Base-by-base conservation (phyloP, 2,113 vertebrate species). In the Pungitius pungitius region DNA sequence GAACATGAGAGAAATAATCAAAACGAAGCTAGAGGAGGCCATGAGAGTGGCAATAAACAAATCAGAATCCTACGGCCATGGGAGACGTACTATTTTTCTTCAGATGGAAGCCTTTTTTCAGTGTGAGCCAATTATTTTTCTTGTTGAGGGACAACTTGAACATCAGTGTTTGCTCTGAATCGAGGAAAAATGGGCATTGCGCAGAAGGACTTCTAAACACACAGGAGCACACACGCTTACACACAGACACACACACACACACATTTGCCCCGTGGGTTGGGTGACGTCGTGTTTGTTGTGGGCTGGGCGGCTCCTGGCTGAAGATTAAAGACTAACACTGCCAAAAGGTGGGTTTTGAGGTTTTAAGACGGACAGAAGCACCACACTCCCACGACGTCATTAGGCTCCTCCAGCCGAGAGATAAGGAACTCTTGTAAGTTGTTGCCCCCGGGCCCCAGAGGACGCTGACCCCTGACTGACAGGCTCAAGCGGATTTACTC, bases 141-240 rank as follows among this genome's bases (percentile, higher is more conserved):
- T 85, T 80, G 63, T 75, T 62, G 72, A 77, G 74, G 75, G 65
- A 85, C 84, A 82, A 87, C 80, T 74, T 80, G 85, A 89, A 75
- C 80, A 88, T 87, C 80, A 87, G 83, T 85, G 87, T 88, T 84
- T 87, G 74, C 73, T 74, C 56, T 84, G 75, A 89, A 81, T 85
- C 54, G 60, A 35, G 65, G 85, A 83, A 84, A 81, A 85, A 85
- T 71, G 72, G n/a, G 66, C 30, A 64, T 67, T 27, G 10, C 27
- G 14, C 63, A 66, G 52, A 73, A 61, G 35, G 47, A 75, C 68
- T 57, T 56, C 71, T 69, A 24, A 80, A 73, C 5, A 24, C 58
- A 56, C 47, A 51, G 8, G 33, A 15, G 17, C 45, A 47, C 26
- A 68, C 61, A 68, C 2, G 20, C 65, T 13, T n/a, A 51, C 61